Base-by-base conservation (phyloP, 2,888 invertebrate species). In the Elysia crispata region DNA sequence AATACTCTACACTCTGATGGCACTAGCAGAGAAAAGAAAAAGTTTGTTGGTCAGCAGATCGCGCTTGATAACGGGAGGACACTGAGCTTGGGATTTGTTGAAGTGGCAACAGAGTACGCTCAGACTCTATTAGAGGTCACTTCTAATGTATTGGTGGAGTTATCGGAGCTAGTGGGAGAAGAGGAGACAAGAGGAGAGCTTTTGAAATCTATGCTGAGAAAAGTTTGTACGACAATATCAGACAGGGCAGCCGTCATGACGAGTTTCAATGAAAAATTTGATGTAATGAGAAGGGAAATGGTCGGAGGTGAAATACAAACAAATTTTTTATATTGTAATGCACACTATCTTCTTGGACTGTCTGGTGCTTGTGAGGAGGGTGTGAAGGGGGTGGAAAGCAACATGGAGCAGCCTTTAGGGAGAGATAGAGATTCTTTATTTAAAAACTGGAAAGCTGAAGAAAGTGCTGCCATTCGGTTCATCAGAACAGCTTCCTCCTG, bases 321-420 rank as follows among this genome's bases (percentile, higher is more conserved):
- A 3, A 20, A 70, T 18, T 70, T 70, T 23, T 33, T 70, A 18
- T 70, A 15, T 41, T 70, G 70, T 23, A 70, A 33, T 23, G 70
- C 70, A 3, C 70, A 70, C 70, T 70, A 15, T n/a, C 6, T 70
- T 1, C 70, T 70, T 3, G 70, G 70, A 18, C 33, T 70, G 13
- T 41, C 33, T 1, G 1, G 33, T 3, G 70, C 70, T 5, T 31
- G 33, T 70, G 70, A 70, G 70, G 18, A 70, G 41, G 31, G 33
- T 30, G 31, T 70, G 23, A 66, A 28, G 13, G 28, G 33, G 23
- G 20, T 15, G n/a, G 20, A 70, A 6, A 33, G 33, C 1, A 20
- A 30, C 1, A 15, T 1, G 11, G 33, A 33, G 13, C 15, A 23
- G 20, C 15, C 18, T 13, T 6, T 70, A 20, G 70, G 70, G 31